phyloP scores from a whole-genome alignment of 92 coral and sea anemone genomes.

The Zoanthus solanderi region DNA sequence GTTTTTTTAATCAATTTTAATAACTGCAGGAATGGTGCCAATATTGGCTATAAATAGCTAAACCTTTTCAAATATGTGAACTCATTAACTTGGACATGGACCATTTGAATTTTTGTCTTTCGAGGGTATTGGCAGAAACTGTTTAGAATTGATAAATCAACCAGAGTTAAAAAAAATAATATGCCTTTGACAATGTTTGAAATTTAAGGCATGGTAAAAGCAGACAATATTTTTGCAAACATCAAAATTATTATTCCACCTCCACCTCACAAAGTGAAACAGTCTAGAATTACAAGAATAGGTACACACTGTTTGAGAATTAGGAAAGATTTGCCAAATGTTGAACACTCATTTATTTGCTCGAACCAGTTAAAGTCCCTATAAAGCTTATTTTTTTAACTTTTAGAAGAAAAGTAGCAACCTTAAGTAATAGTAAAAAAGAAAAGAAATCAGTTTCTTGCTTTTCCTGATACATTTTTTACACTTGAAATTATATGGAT shows the following conservation, averaged over 20 bases:
- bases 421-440: neutral
- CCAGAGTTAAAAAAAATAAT: constrained; percentile 13
- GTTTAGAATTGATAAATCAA: constrained; percentile 38
- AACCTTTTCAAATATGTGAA: constrained; percentile 24
- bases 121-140: constrained; percentile 34
- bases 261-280: constrained; percentile 30
- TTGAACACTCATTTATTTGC: constrained; percentile 14
- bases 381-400: neutral
- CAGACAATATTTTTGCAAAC: constrained; percentile 14
- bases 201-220: constrained; percentile 35
- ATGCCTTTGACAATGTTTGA: constrained; percentile 34
- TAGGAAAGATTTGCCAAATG: constrained; percentile 13
- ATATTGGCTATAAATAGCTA: constrained; percentile 43
- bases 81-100: constrained; percentile 7
- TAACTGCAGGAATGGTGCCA: constrained; percentile 34
- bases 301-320: constrained; percentile 12
- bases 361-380: constrained; percentile 20
- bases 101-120: constrained; percentile 24
- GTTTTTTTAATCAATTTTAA: constrained; percentile 22
- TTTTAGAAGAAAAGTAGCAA: neutral
- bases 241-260: constrained; percentile 10
- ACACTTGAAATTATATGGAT: constrained; percentile 8
- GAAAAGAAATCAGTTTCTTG: constrained; percentile 8
- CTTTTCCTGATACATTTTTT: constrained; percentile 14
- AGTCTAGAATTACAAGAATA: neutral